Evolutionary conservation across 2,797 vertebrate species (phyloP), one percentile per base, ranked within the genome.

Genomic region (Echiichthys vipera): DNA sequence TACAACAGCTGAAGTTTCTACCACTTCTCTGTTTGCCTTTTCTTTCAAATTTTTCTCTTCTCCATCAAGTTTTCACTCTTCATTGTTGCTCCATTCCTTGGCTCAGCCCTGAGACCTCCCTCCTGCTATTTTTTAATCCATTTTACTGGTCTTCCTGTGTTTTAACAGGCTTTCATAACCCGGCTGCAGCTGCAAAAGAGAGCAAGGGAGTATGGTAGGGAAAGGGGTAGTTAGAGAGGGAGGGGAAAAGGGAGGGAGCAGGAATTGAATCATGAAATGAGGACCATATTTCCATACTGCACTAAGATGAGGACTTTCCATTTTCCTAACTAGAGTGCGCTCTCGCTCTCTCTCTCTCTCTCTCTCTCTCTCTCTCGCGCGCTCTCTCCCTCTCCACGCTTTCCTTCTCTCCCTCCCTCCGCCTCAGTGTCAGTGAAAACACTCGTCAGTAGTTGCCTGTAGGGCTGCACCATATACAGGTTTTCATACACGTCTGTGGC

Each of bases 191-290:
- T 92, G 90, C 85, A 71, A 71, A 87, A 83, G 57, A 70, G 85
- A 78, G 78, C 39, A 71, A 10, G 65, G 63, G 83, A 65, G 63
- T 62, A 57, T 53, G 71, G 78, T 67, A 22, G 83, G 78, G 83
- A 83, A 76, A 79, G 79, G 74, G 89, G 80, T 81, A 81, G 83
- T 87, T 84, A 82, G 73, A 65, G 73, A 80, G 76, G 79, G 88
- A 83, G 83, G 78, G 78, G 22, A 76, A 70, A 56, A 76, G 75
- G 87, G 78, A 83, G 87, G 86, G 89, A 82, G 85, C 42, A 55
- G 89, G 91, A 92, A 90, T 69, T 92, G 87, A 94, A 92, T 94
- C 92, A 92, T 94, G 91, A 94, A 94, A 94, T 89, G 91, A 93
- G 91, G 84, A 92, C 86, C 92, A 92, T 91, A 92, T 94, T 93